These are phyloP conservation scores for Cephus nigrinus DNA, from an alignment of 2,888 invertebrate species.

Conservation along the genomic window DNA sequence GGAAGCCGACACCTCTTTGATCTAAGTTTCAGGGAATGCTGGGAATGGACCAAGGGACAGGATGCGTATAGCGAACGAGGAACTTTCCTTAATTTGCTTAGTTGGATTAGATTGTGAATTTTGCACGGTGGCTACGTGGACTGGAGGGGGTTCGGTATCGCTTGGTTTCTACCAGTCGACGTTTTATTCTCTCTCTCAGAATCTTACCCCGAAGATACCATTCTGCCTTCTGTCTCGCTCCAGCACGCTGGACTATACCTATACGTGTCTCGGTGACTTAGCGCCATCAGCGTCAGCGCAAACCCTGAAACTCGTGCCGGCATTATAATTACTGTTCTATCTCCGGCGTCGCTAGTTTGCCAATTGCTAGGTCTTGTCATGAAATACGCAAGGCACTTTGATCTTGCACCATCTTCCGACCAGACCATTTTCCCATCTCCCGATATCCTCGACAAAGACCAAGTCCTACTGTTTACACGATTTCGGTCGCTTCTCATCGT, in stretches of 20 bases:
- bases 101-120: constrained; percentile 60
- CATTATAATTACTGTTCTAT: constrained; percentile 51
- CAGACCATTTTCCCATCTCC: background rate
- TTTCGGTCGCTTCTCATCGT: background rate
- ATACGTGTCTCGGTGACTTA: background rate
- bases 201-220: background rate
- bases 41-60: constrained; percentile 43
- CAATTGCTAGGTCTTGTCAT: constrained; percentile 37
- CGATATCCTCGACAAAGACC: background rate
- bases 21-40: constrained; percentile 57
- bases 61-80: constrained; percentile 43
- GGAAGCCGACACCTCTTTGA: constrained; percentile 44
- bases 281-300: background rate
- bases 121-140: constrained; percentile 39
- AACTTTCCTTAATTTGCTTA: constrained; percentile 58
- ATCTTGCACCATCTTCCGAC: constrained; percentile 23
- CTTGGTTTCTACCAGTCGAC: constrained; percentile 30
- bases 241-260: constrained; percentile 11
- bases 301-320: constrained; percentile 13
- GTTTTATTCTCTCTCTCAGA: background rate
- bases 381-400: constrained; percentile 37
- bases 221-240: constrained; percentile 6
- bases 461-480: background rate
- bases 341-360: constrained; percentile 35
- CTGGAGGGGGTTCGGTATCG: constrained; percentile 15